These are phyloP conservation scores for Copsychus sechellarum DNA, from an alignment of 2,113 vertebrate species.

Conservation along the genomic window DNA sequence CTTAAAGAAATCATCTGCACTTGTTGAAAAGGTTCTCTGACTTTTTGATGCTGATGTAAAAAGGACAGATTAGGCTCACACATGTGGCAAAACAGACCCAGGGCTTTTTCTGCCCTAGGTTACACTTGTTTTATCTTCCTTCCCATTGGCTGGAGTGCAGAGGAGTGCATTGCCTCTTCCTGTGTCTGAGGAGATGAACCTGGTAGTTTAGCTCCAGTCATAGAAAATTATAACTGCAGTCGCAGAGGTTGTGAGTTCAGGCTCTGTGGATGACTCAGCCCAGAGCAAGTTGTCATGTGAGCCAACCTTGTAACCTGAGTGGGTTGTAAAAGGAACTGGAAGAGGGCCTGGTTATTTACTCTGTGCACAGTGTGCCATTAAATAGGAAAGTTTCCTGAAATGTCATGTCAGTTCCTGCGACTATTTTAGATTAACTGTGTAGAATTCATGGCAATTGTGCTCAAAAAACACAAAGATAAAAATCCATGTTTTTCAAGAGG, in stretches of 20 bases:
- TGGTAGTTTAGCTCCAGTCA: neutral
- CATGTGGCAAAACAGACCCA: accelerated
- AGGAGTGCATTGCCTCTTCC: neutral
- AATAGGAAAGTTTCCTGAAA: slow-evolving; percentile 11
- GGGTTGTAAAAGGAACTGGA: neutral
- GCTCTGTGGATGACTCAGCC: neutral
- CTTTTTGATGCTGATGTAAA: neutral
- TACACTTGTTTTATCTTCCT: neutral
- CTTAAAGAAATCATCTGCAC: neutral
- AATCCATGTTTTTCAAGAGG: neutral
- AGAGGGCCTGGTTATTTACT: neutral
- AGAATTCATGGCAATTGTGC: neutral
- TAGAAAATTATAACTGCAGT: neutral
- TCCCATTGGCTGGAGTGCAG: neutral
- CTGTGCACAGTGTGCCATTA: neutral
- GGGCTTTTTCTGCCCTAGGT: neutral
- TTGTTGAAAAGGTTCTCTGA: neutral
- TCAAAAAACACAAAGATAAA: neutral
- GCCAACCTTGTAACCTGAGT: neutral
- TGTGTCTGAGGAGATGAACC: neutral
- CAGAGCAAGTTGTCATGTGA: neutral
- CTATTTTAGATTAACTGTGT: neutral
- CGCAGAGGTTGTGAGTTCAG: neutral
- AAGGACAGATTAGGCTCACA: neutral
- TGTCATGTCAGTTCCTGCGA: neutral